A percentile compares a stretch with the other conserved stretches of the same genome.
Evolutionary conservation across 2,888 invertebrate species (phyloP).

Genomic region (Pilophorus perplexus): DNA sequence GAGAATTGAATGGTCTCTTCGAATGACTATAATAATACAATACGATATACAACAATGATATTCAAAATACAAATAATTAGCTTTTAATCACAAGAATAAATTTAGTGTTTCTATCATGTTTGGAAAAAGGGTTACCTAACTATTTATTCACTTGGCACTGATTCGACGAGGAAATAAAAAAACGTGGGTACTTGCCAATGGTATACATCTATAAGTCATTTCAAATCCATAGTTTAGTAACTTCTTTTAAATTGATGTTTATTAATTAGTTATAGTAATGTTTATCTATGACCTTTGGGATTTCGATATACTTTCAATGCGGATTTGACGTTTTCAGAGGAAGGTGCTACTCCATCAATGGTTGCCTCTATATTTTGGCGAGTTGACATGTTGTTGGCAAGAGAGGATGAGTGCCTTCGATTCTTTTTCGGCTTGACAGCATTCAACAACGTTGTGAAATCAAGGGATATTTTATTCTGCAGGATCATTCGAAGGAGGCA

Average conservation of each 20-base stretch:
- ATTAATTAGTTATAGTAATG: too few relatives aligned
- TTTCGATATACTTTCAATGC: too few relatives aligned
- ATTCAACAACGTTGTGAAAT: too few relatives aligned
- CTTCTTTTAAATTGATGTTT: neutral
- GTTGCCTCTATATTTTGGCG: neutral
- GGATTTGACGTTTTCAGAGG: too few relatives aligned
- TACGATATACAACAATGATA: neutral
- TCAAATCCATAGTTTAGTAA: slow-evolving; percentile 1
- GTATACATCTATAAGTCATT: slow-evolving; percentile 10
- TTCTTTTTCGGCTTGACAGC: too few relatives aligned
- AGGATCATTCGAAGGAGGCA: too few relatives aligned
- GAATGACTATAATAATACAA: slow-evolving; percentile 11
- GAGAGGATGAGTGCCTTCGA: too few relatives aligned
- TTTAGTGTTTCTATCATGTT: neutral
- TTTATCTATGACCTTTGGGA: too few relatives aligned
- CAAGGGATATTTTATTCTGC: too few relatives aligned
- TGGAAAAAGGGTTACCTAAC: neutral
- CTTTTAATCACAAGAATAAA: slow-evolving; percentile 20
- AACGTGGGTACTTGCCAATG: neutral
- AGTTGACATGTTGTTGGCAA: too few relatives aligned
- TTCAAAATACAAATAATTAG: slow-evolving; percentile 21
- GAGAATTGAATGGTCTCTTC: slow-evolving; percentile 5
- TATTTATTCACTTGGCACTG: slow-evolving; percentile 24
- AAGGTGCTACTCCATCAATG: too few relatives aligned
- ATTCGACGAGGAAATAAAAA: slow-evolving; percentile 14